Conservation (phyloP, 2,113 vertebrate genomes). For the Gopherus evgoodei region DNA sequence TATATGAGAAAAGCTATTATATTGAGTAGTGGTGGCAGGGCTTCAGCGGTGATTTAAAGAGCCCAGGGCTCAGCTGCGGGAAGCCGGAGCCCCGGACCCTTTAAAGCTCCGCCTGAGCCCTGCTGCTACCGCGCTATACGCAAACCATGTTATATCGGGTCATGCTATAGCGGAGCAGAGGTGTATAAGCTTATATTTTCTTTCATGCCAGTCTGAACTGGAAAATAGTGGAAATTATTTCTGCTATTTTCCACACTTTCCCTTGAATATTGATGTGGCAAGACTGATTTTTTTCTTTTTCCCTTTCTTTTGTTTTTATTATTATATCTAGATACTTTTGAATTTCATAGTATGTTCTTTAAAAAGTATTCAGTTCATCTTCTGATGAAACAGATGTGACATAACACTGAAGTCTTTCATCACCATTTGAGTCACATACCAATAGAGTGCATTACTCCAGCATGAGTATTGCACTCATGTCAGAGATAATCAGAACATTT, state of each 20-base stretch:
- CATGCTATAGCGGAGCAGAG: too few species aligned
- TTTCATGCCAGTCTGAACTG: background rate
- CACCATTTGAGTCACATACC: background rate
- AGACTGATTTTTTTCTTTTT: background rate
- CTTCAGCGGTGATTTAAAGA: too few species aligned
- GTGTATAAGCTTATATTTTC: background rate
- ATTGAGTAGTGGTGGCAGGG: too few species aligned
- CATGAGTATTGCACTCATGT: background rate
- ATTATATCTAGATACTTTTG: background rate
- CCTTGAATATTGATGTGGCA: background rate
- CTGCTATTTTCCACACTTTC: background rate
- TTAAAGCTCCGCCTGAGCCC: too few species aligned
- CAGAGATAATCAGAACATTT: constrained; percentile 10
- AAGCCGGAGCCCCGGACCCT: too few species aligned
- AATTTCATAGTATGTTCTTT: background rate
- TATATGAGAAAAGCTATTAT: too few species aligned
- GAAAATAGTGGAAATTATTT: background rate
- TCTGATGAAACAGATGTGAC: background rate
- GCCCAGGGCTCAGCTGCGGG: too few species aligned
- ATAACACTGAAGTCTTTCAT: background rate
- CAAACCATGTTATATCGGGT: too few species aligned
- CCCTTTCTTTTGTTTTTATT: background rate
- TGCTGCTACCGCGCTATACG: too few species aligned
- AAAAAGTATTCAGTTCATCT: background rate
- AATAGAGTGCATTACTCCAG: too few species aligned